These are phyloP conservation scores for Matsumyia berberina DNA, from an alignment of 2,888 invertebrate species.

Conservation along the genomic window DNA sequence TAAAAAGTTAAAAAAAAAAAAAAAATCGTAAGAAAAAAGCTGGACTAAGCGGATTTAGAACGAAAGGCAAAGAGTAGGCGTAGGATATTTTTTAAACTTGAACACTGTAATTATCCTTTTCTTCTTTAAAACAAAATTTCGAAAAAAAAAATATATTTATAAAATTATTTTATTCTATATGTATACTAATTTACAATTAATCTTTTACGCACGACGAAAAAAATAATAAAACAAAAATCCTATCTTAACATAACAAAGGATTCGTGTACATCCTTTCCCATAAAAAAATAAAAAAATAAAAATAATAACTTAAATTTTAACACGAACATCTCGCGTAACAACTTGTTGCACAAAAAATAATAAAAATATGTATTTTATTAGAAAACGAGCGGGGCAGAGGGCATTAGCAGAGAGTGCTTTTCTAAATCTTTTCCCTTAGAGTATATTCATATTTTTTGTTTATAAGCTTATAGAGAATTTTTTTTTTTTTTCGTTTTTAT, in stretches of 20 bases:
- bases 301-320: constrained; percentile 67
- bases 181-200: constrained; percentile 57
- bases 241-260: constrained; percentile 55
- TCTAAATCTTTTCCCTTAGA: constrained; percentile 17
- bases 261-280: constrained; percentile 47
- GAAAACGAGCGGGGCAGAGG: constrained; percentile 52
- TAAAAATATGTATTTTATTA: constrained; percentile 17
- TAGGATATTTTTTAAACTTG: background rate
- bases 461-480: constrained; percentile 17
- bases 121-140: constrained; percentile 8
- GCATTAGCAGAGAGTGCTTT: constrained; percentile 34
- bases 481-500: constrained; percentile 8
- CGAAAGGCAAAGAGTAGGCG: constrained; percentile 28
- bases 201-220: constrained; percentile 53
- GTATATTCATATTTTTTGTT: too few species aligned
- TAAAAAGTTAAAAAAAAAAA: background rate
- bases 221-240: constrained; percentile 50
- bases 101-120: constrained; percentile 64
- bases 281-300: constrained; percentile 44
- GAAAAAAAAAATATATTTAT: constrained; percentile 22
- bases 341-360: constrained; percentile 30
- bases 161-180: constrained; percentile 42
- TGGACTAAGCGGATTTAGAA: too few species aligned
- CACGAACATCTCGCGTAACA: constrained; percentile 61
- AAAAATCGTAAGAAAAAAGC: too few species aligned